These are phyloP conservation scores for Xiphophorus hellerii DNA, from an alignment of 2,113 vertebrate genomes.

Conservation along the genomic window DNA sequence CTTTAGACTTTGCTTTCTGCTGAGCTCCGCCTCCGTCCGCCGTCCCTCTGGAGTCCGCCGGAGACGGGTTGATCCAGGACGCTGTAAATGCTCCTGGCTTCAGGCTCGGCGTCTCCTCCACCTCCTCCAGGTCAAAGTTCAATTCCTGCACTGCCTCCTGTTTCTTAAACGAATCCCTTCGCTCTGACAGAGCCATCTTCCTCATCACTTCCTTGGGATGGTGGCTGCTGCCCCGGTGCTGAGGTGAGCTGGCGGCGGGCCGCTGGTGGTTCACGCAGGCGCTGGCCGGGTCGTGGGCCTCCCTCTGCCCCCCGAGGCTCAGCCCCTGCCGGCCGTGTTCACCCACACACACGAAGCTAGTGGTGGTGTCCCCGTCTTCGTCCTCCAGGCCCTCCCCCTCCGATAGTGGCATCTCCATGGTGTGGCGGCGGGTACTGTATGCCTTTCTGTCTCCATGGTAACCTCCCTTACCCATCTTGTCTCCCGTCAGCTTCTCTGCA, in stretches of 20 bases:
- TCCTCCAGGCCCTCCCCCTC: slow-evolving; percentile 75
- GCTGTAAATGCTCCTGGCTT: slow-evolving; percentile 52
- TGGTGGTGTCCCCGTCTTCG: slow-evolving; percentile 50
- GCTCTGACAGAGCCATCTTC: slow-evolving; percentile 88
- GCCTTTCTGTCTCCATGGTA: slow-evolving; percentile 81
- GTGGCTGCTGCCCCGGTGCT: slow-evolving; percentile 56
- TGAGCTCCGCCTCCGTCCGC: slow-evolving; percentile 45
- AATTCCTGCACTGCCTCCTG: slow-evolving; percentile 94
- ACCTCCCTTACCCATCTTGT: slow-evolving; percentile 77
- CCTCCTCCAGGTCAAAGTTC: slow-evolving; percentile 79
- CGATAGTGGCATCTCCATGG: slow-evolving; percentile 75
- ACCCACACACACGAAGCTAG: slow-evolving; percentile 69
- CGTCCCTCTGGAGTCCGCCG: slow-evolving; percentile 30
- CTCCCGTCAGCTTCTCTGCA: slow-evolving; percentile 85
- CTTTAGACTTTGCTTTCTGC: slow-evolving; percentile 80
- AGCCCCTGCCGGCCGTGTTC: slow-evolving; percentile 76
- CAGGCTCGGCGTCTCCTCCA: slow-evolving; percentile 14
- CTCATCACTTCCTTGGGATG: slow-evolving; percentile 86
- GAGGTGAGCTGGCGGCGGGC: slow-evolving; percentile 26
- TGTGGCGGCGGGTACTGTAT: slow-evolving; percentile 74
- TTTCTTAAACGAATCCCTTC: slow-evolving; percentile 94
- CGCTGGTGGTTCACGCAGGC: slow-evolving; percentile 64
- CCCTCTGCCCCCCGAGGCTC: slow-evolving; percentile 62
- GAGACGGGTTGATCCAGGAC: slow-evolving; percentile 67
- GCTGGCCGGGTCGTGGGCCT: slow-evolving; percentile 54